Base-by-base conservation (phyloP, 2,888 invertebrate species). In the Lasioglossum leucozonium region DNA sequence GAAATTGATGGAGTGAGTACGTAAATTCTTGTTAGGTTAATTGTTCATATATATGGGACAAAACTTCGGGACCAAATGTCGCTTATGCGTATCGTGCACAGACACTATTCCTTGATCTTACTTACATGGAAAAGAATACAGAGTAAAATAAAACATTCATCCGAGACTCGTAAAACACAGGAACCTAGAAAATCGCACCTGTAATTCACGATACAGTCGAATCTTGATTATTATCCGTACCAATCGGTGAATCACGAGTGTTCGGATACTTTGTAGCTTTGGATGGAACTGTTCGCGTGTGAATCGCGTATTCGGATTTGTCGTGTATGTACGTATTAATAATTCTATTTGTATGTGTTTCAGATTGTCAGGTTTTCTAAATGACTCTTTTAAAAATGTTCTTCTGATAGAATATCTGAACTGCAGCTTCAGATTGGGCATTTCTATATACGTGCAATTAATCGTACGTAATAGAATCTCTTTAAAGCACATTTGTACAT, bases 281-380 rank as follows among this genome's bases (percentile, higher is more conserved):
- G 2, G 51, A 22, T 51, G 0, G 51, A 51, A 51, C 22, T 18
- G 6, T 22, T 22, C 8, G 4, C 44, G 10, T 40, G 40, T 40
- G 10, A 18, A 16, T 13, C 16, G 4, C 16, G 18, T 47, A 22
- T 18, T 18, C 18, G 18, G 18, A 22, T 47, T 18, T 18, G 4
- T 47, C 18, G 2, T 22, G 8, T 10, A 22, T 30, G 4, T 10
- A 22, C 13, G 4, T 26, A 47, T 5, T 18, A 6, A 18, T 62
- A 30, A 62, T 62, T 30, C 1, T 62, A 26, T 58, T 11, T 30
- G 30, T 37, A 16, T n/a, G 10, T 40, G 22, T 80, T 67, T 30
- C 22, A 92, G 92, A 91, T 88, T 91, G 89, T 89, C 89, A 1
- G 88, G 83, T 72, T 85, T 81, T 4, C 79, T 91, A 47, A 90